Evolutionary conservation across 2,888 invertebrate species (phyloP), one percentile per base, ranked within the genome.

Genomic region (Drosophila rellima): DNA sequence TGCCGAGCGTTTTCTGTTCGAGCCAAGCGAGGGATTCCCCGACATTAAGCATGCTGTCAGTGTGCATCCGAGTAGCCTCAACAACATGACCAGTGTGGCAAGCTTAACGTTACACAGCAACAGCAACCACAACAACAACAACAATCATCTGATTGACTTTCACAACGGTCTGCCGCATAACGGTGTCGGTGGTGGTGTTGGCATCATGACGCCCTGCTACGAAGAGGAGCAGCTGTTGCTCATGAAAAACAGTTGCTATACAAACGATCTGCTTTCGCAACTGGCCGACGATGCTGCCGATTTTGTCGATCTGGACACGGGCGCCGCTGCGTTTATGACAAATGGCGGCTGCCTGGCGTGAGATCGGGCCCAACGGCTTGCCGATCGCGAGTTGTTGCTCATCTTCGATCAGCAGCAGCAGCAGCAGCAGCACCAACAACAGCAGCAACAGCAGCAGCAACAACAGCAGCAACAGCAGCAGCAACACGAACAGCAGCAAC

Each of bases 1-100:
- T 65, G 92, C 93, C n/a, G 92, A 92, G 74, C 90, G 92, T 10
- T 93, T 93, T 69, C 83, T 93, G 23, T 93, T 92, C 72, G 92
- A 92, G 80, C 89, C 84, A 20, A 90, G 89, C 74, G 92, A 92
- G 40, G 90, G 86, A 29, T 91, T 87, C 57, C 90, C 92, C 23
- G 92, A 92, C 48, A 91, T 91, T 51, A 92, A 92, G 74, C 92
- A 92, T 69, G 91, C 90, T 10, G 90, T 91, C 3, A 91, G 87
- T 66, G 88, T 91, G 40, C 87, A 90, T 68, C 91, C 89, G 33
- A 78, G 76, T 45, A 83, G 82, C 52, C 82, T 76, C 29, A 89
- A 84, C 64, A 89, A 90, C 62, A 84, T 55, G 64, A 62, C 66
- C 7, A 82, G 82, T 31, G 75, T 82, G 70, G 84, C 82, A 56